phyloP scores from a whole-genome alignment of 1,140 invertebrate species.

The Asobara japonica region DNA sequence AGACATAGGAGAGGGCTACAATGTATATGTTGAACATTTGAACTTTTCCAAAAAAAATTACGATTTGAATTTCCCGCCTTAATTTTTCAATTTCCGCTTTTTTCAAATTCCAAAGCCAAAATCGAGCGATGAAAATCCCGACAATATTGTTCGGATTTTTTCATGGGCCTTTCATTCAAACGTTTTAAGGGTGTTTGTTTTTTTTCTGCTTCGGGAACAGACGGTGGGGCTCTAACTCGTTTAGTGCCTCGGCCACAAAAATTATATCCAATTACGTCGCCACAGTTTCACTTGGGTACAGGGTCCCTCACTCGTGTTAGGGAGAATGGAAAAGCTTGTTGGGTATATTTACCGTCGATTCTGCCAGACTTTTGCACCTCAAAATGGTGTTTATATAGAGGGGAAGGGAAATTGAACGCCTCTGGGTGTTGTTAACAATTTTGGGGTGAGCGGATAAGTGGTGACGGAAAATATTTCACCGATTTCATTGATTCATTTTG shows the following conservation, averaged over 20 bases:
- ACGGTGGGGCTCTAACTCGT: neutral
- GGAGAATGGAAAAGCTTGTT: conserved; percentile 13
- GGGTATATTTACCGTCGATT: conserved; percentile 9
- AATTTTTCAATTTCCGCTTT: too few species aligned
- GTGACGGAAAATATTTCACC: too few species aligned
- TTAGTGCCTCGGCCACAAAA: neutral
- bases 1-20: neutral
- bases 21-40: too few species aligned
- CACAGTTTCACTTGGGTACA: neutral
- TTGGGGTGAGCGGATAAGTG: too few species aligned
- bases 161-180: neutral
- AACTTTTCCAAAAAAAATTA: too few species aligned
- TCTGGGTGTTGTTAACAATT: too few species aligned
- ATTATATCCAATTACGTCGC: conserved; percentile 15
- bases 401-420: neutral
- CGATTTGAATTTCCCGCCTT: too few species aligned
- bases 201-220: neutral
- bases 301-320: neutral
- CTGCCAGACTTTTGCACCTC: conserved; percentile 4
- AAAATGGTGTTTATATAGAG: neutral
- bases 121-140: too few species aligned
- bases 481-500: too few species aligned
- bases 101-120: too few species aligned
- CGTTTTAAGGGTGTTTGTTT: neutral
- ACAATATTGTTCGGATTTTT: neutral